Evolutionary conservation across 2,113 vertebrate genomes (phyloP), one percentile per base, ranked within the genome.

Genomic region (Rhombomys opimus): DNA sequence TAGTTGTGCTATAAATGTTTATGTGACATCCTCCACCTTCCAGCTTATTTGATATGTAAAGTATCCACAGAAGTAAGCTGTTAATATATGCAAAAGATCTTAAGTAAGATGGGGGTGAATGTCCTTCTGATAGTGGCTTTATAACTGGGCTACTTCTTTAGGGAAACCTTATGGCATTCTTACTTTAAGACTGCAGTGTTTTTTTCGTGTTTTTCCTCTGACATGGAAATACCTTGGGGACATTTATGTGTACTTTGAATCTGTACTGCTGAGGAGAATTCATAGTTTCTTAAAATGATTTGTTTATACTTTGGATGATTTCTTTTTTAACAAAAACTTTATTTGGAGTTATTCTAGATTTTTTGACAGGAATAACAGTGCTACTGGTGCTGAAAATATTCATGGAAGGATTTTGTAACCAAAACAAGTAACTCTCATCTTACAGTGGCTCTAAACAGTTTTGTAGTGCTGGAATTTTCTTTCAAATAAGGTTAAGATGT

Each of bases 401-500:
- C 46, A 0, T 23, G 0, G 35, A 50, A 46, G 4, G 57, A 65
- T 59, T 92, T 38, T 95, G 6, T 92, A 61, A 90, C 76, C 59
- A 38, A 3, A 52, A 95, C 18, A 35, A 23, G 35, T 2, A 2
- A 6, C 32, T 97, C 91, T 91, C 82, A 50, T 32, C 12, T 25
- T 46, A 41, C 15, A 89, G 32, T 41, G 82, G 50, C 25, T 57
- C 76, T 68, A 46, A 94, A 59, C 32, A 50, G 91, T 84, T 35
- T 1, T 67, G 27, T 73, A 52, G 32, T 76, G 0, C 3, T 89
- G n/a, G 1, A 3, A 27, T 96, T 95, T 88, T 93, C 4, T 88
- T 97, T 93, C 84, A 65, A 95, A 73, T n/a, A 52, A 70, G 4
- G 59, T 88, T 54, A 92, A 95, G 81, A 9, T 67, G 27, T 68